phyloP scores from a whole-genome alignment of 2,888 invertebrate species.

The Lasioglossum marginatum region DNA sequence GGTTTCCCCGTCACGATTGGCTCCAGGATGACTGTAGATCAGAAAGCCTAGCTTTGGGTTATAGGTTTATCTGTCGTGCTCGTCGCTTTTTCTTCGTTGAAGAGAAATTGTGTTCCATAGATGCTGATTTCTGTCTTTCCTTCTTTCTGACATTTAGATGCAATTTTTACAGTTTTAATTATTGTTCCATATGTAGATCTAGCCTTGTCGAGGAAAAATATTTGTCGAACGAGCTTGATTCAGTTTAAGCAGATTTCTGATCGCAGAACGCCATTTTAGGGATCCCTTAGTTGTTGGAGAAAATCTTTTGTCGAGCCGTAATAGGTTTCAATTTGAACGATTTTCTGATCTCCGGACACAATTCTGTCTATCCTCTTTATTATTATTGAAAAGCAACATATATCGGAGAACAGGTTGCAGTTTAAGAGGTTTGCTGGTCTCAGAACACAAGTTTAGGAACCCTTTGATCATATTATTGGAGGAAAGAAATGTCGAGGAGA shows the following conservation, averaged over 20 bases:
- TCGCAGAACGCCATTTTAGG: neutral
- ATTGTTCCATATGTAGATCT: no score
- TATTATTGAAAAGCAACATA: neutral
- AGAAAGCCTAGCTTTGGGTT: neutral
- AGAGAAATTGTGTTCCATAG: neutral
- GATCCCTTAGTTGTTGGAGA: neutral
- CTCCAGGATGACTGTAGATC: neutral
- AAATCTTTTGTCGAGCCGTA: neutral
- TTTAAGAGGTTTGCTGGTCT: neutral
- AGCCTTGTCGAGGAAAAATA: neutral
- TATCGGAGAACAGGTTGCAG: neutral
- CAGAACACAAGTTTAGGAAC: neutral
- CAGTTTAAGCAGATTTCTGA: neutral
- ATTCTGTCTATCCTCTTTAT: neutral
- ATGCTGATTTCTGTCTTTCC: no score
- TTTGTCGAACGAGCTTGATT: no score
- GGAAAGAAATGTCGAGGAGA: neutral
- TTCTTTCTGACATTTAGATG: no score
- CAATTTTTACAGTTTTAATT: no score
- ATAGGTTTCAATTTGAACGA: neutral
- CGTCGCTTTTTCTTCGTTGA: neutral
- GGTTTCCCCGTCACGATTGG: neutral
- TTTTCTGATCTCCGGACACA: no score
- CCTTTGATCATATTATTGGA: constrained; percentile 1
- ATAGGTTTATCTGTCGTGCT: neutral